These are phyloP conservation scores for Emydocephalus ijimae DNA, from an alignment of 2,113 vertebrate genomes.

Conservation along the genomic window DNA sequence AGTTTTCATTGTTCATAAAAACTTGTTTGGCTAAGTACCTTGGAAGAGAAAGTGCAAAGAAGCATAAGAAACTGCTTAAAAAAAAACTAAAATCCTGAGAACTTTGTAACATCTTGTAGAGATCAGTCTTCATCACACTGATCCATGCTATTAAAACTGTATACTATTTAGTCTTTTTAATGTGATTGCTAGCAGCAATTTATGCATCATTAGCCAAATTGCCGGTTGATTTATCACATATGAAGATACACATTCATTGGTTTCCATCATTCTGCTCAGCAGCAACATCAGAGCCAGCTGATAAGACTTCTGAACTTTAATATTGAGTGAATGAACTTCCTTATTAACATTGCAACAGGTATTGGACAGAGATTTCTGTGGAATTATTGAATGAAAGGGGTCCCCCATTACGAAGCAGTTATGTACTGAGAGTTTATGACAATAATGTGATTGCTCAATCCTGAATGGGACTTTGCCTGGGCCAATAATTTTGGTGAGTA, in stretches of 20 bases:
- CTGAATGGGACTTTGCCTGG: not conserved
- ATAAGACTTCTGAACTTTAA: constrained; percentile 9
- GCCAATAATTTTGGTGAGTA: no score
- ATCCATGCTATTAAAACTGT: constrained; percentile 44
- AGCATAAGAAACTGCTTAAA: constrained; percentile 17
- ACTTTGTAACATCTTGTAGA: constrained; percentile 32
- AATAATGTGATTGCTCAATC: not conserved
- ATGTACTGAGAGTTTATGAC: not conserved
- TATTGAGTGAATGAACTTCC: constrained; percentile 19
- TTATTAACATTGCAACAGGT: not conserved
- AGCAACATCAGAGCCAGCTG: constrained; percentile 32
- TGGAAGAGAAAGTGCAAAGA: not conserved
- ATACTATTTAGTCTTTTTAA: constrained; percentile 51
- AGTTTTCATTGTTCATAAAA: constrained; percentile 16
- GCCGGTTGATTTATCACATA: constrained; percentile 53
- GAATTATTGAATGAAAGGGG: not conserved
- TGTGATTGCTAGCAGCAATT: constrained; percentile 43
- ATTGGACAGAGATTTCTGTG: not conserved
- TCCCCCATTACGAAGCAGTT: not conserved
- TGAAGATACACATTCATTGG: constrained; percentile 44
- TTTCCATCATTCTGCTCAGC: constrained; percentile 29
- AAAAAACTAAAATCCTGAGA: constrained; percentile 17
- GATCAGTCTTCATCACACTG: constrained; percentile 32
- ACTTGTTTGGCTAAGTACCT: not conserved
- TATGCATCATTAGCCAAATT: constrained; percentile 47